phyloP scores from a whole-genome alignment of 2,797 vertebrate species.

The Urophycis tenuis region DNA sequence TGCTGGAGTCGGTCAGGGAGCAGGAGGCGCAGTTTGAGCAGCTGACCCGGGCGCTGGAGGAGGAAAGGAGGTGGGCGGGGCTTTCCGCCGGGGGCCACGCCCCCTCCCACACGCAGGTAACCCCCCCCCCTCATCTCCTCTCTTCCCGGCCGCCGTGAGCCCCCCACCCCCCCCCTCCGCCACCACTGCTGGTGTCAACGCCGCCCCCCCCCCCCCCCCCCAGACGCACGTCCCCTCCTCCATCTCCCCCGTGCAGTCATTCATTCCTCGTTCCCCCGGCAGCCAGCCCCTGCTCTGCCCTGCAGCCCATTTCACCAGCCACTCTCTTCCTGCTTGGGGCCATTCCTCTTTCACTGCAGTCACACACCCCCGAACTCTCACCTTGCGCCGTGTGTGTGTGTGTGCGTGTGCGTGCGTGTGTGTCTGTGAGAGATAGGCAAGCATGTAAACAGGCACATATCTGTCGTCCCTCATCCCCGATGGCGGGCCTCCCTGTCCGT shows the following conservation, averaged over 20 bases:
- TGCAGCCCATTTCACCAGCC: not conserved
- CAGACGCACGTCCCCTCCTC: not conserved
- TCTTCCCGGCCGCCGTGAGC: constrained; percentile 3
- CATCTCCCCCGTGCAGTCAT: not conserved
- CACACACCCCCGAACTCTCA: not conserved
- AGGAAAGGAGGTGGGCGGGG: constrained; percentile 96
- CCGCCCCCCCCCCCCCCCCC: not conserved
- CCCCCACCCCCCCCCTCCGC: not conserved
- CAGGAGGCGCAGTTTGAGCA: constrained; percentile 99
- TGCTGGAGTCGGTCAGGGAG: constrained; percentile 99
- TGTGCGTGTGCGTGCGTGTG: not conserved
- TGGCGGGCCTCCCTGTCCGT: constrained; percentile 16
- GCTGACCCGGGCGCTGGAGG: constrained; percentile 97
- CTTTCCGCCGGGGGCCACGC: constrained; percentile 78
- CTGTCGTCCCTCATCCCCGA: constrained; percentile 18
- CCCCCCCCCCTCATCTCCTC: constrained; percentile 20
- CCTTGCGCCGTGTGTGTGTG: not conserved
- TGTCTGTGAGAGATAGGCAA: not conserved
- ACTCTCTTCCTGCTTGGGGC: not conserved
- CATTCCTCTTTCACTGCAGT: not conserved
- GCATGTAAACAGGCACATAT: too few species aligned
- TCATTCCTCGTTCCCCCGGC: not conserved
- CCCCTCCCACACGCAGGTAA: constrained; percentile 94
- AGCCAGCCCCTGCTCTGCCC: not conserved
- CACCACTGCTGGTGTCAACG: not conserved